phyloP scores from a whole-genome alignment of 2,797 vertebrate genomes.

The Ibycter americanus region DNA sequence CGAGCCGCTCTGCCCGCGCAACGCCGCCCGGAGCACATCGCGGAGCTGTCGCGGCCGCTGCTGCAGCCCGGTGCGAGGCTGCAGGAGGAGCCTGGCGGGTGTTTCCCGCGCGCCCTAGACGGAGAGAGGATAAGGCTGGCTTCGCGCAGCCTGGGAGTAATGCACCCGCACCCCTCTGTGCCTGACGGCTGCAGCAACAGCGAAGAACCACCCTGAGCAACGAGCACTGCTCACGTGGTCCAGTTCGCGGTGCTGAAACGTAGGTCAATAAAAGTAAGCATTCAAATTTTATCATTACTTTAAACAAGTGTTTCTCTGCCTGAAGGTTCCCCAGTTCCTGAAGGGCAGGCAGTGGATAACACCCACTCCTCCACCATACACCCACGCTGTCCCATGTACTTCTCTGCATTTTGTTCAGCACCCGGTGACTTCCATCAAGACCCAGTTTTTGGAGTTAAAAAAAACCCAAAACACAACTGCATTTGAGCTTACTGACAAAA shows the following conservation, averaged over 20 bases:
- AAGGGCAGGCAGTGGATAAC: not conserved
- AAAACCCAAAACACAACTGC: not conserved
- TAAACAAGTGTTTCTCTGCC: not conserved
- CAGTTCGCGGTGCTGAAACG: not conserved
- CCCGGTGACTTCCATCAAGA: not conserved
- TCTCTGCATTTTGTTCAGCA: not conserved
- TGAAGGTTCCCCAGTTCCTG: not conserved
- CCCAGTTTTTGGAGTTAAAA: not conserved
- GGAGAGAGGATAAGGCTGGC: not conserved
- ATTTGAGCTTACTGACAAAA: not conserved
- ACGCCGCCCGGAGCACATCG: too few species aligned
- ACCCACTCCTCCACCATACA: rapidly evolving
- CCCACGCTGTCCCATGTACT: not conserved
- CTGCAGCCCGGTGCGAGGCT: not conserved
- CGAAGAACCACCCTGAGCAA: not conserved
- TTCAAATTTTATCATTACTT: not conserved
- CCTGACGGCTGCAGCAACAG: not conserved
- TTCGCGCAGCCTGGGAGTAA: not conserved
- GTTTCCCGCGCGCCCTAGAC: not conserved
- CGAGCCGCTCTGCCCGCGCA: too few species aligned
- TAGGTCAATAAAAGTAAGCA: not conserved
- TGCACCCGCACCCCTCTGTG: not conserved
- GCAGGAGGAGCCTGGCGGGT: not conserved
- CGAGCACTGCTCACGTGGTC: not conserved
- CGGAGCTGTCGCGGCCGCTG: not conserved